Conservation (phyloP, 2,113 vertebrate genomes). For the Barnardius zonarius region DNA sequence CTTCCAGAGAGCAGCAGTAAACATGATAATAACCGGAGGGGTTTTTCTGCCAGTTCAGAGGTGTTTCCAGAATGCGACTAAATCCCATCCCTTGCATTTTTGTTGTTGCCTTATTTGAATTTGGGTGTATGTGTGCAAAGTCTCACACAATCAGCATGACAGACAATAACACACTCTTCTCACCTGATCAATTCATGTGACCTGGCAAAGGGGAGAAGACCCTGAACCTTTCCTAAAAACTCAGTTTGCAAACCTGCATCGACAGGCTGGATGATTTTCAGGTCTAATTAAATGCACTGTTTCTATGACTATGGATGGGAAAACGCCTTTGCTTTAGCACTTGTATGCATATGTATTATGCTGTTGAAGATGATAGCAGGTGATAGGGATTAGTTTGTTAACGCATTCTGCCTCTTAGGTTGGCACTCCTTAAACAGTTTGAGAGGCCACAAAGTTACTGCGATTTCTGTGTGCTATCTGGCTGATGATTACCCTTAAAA, state of each 20-base stretch:
- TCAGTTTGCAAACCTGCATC: background rate
- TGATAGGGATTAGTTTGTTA: background rate
- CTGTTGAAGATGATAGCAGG: background rate
- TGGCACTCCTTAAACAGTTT: background rate
- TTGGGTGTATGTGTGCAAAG: background rate
- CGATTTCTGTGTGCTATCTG: background rate
- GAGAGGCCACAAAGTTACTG: background rate
- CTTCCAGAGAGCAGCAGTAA: background rate
- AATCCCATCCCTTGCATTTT: background rate
- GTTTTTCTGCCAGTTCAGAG: background rate
- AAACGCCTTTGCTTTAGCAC: background rate
- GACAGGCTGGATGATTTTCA: background rate
- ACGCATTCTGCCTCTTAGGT: background rate
- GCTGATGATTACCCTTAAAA: background rate
- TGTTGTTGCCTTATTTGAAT: background rate
- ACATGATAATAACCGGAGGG: background rate
- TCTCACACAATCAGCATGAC: too few species aligned
- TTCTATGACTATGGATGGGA: background rate
- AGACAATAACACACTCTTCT: background rate
- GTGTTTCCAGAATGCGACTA: background rate
- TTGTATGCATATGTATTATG: background rate
- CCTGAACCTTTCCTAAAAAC: background rate
- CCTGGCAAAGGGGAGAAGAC: background rate
- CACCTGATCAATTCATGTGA: background rate
- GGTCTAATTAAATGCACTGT: background rate